Evolutionary conservation across 2,797 vertebrate species (phyloP).

Genomic region (Coccyzus lansbergi): DNA sequence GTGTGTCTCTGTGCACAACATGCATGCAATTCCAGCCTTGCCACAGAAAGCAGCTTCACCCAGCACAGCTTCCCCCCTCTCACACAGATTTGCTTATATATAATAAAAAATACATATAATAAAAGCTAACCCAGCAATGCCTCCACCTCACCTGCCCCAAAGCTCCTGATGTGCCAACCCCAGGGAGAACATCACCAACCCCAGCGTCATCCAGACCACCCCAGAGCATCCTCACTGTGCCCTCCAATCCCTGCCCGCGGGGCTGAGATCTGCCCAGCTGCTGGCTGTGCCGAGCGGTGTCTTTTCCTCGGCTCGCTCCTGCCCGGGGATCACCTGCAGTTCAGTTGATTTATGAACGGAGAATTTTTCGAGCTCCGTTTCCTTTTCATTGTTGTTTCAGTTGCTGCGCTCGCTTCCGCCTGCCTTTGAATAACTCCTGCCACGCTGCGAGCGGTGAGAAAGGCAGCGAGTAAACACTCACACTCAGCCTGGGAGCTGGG

Average conservation of each 20-base stretch:
- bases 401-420: conserved; percentile 59
- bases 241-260: background rate
- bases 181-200: accelerated
- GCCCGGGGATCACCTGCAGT: conserved; percentile 74
- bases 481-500: background rate
- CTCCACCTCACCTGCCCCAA: background rate
- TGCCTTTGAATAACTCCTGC: conserved; percentile 66
- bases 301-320: conserved; percentile 26
- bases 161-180: background rate
- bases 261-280: background rate
- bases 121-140: accelerated
- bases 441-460: conserved; percentile 65
- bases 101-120: background rate
- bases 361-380: conserved; percentile 62
- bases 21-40: background rate
- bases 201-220: background rate
- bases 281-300: background rate
- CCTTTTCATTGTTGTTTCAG: conserved; percentile 69
- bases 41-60: background rate
- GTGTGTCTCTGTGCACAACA: no score
- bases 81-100: background rate
- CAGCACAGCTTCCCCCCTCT: background rate
- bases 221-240: background rate
- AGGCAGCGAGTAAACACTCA: conserved; percentile 52
- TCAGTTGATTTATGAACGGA: conserved; percentile 71